Conservation (phyloP, 1,140 invertebrate genomes). For the Drosophila prosaltans region DNA sequence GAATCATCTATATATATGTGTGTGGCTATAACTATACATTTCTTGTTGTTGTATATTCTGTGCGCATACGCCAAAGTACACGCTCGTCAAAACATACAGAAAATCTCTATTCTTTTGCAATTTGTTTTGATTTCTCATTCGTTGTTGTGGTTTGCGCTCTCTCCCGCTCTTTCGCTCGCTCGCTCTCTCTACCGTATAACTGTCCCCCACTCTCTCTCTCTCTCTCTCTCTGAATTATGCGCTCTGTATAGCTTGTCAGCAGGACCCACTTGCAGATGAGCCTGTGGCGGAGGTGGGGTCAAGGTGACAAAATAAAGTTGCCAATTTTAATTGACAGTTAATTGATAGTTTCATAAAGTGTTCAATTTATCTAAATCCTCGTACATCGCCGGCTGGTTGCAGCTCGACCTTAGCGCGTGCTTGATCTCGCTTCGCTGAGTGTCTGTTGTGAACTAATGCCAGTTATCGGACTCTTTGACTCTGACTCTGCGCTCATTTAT, state of each 20-base stretch:
- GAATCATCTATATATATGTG: not conserved
- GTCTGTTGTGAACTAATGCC: conserved; percentile 67
- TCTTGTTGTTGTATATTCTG: conserved; percentile 56
- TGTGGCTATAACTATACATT: conserved; percentile 73
- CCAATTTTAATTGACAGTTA: not conserved
- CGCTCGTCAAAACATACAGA: conserved; percentile 82
- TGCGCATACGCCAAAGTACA: conserved; percentile 79
- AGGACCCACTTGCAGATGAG: not conserved
- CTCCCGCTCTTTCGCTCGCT: conserved; percentile 21
- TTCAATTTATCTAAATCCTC: not conserved
- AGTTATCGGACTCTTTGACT: conserved; percentile 50
- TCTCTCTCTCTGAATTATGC: conserved; percentile 11
- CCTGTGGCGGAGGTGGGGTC: conserved; percentile 10
- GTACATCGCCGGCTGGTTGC: conserved; percentile 31
- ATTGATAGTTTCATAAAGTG: conserved; percentile 18
- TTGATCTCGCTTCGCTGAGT: conserved; percentile 70
- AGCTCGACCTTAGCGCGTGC: conserved; percentile 44
- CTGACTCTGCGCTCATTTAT: conserved; percentile 35
- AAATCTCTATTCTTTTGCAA: conserved; percentile 81
- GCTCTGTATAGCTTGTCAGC: not conserved
- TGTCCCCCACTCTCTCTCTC: conserved; percentile 18
- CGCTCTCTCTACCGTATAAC: conserved; percentile 14
- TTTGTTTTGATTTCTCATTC: conserved; percentile 81
- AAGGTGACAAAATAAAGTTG: not conserved
- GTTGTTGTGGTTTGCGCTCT: conserved; percentile 32